Evolutionary conservation across 2,888 invertebrate species (phyloP).

Genomic region (Drosophila recens): DNA sequence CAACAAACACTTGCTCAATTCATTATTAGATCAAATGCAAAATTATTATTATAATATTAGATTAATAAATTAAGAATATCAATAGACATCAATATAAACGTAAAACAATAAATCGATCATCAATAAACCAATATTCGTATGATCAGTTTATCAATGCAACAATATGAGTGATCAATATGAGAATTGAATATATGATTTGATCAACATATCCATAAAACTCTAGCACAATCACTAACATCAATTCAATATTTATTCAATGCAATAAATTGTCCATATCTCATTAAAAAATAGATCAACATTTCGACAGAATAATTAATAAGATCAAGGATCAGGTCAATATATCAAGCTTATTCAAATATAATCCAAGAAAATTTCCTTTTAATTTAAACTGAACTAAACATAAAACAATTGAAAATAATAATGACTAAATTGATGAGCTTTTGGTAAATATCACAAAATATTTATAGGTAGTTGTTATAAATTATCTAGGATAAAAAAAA

Average conservation of each 20-base stretch:
- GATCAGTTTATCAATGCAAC: background rate
- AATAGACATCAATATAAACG: background rate
- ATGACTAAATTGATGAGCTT: too few relatives aligned
- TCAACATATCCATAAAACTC: background rate
- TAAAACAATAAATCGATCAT: background rate
- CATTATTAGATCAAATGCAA: background rate
- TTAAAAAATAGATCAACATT: background rate
- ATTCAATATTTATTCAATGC: too few relatives aligned
- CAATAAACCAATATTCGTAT: background rate
- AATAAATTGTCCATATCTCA: too few relatives aligned
- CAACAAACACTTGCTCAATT: background rate
- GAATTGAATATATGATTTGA: background rate
- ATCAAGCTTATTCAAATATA: background rate
- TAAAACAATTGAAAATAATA: too few relatives aligned
- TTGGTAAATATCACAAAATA: too few relatives aligned
- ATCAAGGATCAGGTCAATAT: background rate
- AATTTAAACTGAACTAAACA: too few relatives aligned
- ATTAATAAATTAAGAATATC: background rate
- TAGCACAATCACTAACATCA: too few relatives aligned
- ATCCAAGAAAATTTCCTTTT: too few relatives aligned
- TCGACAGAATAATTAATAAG: background rate
- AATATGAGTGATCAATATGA: background rate
- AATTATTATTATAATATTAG: background rate
- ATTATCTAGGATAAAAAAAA: too few relatives aligned
- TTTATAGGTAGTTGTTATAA: too few relatives aligned